Evolutionary conservation across 2,888 invertebrate genomes (phyloP), one percentile per base, ranked within the genome.

Genomic region (Blera fallax): DNA sequence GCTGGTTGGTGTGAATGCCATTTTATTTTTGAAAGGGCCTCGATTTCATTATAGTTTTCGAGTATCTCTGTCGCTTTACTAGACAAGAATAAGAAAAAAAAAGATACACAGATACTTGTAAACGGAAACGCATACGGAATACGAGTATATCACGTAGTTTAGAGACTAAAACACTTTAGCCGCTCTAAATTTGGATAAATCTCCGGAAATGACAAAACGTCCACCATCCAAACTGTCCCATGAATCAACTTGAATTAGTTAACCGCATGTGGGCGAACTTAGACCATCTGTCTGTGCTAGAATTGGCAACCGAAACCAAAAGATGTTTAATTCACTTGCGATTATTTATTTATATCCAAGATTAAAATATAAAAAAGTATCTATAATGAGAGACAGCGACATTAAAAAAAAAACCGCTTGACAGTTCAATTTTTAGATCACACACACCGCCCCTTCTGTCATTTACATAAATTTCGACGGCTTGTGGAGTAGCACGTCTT

Each of bases 1-100:
- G 11, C n/a, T n/a, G n/a, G n/a, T n/a, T n/a, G 45, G 54, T 58
- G 77, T 72, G 70, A 76, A 70, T 70, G 76, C 32, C 18, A 67
- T 67, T 60, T 72, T 37, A 11, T 21, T 76, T 64, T 62, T 18
- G 58, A 72, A 78, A 83, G 67, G 67, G 78, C 82, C 78, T 73
- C 77, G 70, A 56, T 60, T 69, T 45, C 45, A 10, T 45, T 29
- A 10, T 21, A 14, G 34, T 58, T 45, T 56, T 16, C 34, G 48
- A 48, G 14, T 43, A 43, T 14, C 40, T 7, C 14, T 24, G 4
- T 10, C 11, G 2, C 4, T 54, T 32, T 16, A 16, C 14, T 21
- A 54, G 10, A 11, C 16, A 73, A 54, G 32, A 37, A 34, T 54
- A 34, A 27, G 37, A 52, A 37, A 67, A 69, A 52, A 37, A 67